Percentiles rank a stretch among this genome's conserved stretches.
These are phyloP conservation scores for Decapterus maruadsi DNA, from an alignment of 2,797 vertebrate species.

Conservation along the genomic window DNA sequence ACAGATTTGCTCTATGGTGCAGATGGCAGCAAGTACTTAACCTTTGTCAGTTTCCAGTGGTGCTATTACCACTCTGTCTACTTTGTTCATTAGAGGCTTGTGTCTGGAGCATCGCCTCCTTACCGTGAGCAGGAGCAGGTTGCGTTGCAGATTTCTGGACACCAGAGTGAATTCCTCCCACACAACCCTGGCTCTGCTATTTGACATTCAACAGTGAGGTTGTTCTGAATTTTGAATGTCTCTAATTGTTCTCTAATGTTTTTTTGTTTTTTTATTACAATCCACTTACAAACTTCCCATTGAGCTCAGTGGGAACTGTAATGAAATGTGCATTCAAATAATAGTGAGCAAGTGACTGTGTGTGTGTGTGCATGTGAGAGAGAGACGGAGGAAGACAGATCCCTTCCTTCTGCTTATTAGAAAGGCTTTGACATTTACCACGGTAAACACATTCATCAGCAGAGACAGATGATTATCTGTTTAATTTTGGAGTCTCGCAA, in stretches of 20 bases:
- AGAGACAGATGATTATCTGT: constrained; percentile 85
- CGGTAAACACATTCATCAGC: constrained; percentile 86
- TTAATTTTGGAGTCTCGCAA: constrained; percentile 77
- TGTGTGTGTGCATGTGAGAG: constrained; percentile 21
- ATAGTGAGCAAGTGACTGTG: constrained; percentile 15
- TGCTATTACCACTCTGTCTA: background rate
- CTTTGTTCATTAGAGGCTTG: background rate
- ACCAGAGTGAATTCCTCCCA: constrained; percentile 23
- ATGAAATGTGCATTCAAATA: constrained; percentile 52
- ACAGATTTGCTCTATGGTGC: background rate
- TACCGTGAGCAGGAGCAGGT: constrained; percentile 6
- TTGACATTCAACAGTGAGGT: background rate
- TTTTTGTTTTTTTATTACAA: constrained; percentile 35
- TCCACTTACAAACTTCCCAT: constrained; percentile 24
- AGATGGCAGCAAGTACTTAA: background rate
- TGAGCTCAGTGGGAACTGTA: constrained; percentile 51
- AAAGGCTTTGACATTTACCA: constrained; percentile 81
- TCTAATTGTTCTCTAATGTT: background rate
- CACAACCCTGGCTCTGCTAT: background rate
- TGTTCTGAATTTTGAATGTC: background rate
- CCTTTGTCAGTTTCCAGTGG: background rate
- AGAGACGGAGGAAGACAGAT: background rate
- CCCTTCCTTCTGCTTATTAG: constrained; percentile 75
- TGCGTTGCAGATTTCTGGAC: constrained; percentile 17
- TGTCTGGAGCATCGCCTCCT: background rate